Evolutionary conservation across 2,113 vertebrate genomes (phyloP).

Genomic region (Scolopax mira): DNA sequence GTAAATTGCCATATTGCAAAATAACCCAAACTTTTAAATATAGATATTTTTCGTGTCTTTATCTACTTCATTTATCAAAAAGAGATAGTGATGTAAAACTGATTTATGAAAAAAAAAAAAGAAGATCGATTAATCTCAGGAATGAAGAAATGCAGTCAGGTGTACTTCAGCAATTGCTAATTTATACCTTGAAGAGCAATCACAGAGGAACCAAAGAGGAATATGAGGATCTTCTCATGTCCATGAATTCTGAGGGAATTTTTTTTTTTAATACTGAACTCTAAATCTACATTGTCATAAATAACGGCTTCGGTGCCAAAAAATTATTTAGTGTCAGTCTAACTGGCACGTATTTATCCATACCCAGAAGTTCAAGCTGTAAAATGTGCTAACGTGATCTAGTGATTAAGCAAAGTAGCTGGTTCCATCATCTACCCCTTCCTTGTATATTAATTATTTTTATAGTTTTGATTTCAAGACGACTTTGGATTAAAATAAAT

Average conservation of each 20-base stretch:
- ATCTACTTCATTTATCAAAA: conserved; percentile 55
- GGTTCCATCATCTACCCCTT: conserved; percentile 51
- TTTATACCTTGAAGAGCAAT: conserved; percentile 10
- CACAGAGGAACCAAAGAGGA: neutral
- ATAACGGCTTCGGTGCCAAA: conserved; percentile 13
- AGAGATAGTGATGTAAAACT: neutral
- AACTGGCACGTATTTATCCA: conserved; percentile 49
- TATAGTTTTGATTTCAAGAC: conserved; percentile 57
- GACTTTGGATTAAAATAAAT: conserved; percentile 68
- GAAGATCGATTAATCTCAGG: neutral
- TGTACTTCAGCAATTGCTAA: conserved; percentile 28
- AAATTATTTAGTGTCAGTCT: conserved; percentile 48
- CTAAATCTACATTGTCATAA: conserved; percentile 2
- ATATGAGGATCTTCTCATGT: neutral
- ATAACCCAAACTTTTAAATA: conserved; percentile 81
- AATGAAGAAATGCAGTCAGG: conserved; percentile 15
- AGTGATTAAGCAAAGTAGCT: conserved; percentile 72
- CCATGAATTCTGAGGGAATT: neutral
- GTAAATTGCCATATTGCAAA: conserved; percentile 84
- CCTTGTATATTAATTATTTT: conserved; percentile 56
- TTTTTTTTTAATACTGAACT: neutral
- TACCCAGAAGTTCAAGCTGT: conserved; percentile 45
- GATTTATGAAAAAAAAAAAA: neutral
- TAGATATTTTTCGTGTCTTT: conserved; percentile 58
- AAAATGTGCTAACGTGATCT: conserved; percentile 56